These are phyloP conservation scores for Mastomys natalensis DNA, from an alignment of 2,113 vertebrate genomes.

Conservation along the genomic window DNA sequence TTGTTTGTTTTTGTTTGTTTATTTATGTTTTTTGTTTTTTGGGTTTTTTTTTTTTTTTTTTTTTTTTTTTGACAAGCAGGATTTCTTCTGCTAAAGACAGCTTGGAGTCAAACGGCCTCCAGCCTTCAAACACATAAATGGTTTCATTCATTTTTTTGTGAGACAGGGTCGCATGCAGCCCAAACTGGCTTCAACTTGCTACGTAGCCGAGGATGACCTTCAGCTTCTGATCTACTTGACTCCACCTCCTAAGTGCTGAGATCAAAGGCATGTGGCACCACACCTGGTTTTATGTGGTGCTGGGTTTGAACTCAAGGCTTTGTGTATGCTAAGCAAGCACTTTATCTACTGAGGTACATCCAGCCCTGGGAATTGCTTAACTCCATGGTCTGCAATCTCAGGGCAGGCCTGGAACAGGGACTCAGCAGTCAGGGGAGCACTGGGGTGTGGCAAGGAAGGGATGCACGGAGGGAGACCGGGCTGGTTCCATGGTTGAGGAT, in stretches of 20 bases:
- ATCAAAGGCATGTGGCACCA: background rate
- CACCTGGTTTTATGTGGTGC: background rate
- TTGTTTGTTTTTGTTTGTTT: background rate
- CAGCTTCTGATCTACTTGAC: background rate
- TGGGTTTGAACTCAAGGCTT: background rate
- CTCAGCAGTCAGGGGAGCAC: background rate
- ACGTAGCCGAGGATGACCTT: background rate
- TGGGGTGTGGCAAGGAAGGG: background rate
- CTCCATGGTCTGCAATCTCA: background rate
- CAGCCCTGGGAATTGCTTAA: background rate
- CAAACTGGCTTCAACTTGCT: background rate
- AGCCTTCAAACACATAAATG: background rate
- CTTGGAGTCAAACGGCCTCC: slow-evolving; percentile 10
- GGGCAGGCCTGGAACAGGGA: background rate
- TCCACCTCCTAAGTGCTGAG: background rate
- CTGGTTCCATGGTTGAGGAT: background rate
- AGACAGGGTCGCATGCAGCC: background rate
- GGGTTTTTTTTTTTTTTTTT: background rate
- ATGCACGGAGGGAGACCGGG: fast-evolving
- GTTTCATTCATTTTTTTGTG: background rate
- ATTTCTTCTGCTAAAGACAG: background rate
- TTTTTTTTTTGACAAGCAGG: background rate
- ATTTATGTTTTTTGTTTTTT: background rate
- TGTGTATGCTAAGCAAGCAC: background rate
- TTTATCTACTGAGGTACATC: background rate